Evolutionary conservation across 2,113 vertebrate species (phyloP).

Genomic region (Ivindomyrus marchei): DNA sequence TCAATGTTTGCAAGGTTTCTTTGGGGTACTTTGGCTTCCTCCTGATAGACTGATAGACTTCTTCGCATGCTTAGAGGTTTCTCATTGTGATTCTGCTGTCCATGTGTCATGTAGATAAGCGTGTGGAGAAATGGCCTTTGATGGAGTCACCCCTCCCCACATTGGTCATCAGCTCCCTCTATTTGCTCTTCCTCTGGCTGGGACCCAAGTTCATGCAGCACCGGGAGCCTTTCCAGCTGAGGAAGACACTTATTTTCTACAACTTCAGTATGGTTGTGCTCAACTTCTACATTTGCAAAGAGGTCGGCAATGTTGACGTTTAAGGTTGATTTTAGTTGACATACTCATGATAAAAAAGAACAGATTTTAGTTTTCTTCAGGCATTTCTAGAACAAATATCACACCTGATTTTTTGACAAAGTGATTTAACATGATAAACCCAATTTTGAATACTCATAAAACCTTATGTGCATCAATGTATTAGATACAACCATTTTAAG

Average conservation of each 20-base stretch:
- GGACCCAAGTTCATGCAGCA: conserved; percentile 94
- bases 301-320: conserved; percentile 61
- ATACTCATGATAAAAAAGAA: not conserved
- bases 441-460: not conserved
- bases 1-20: not conserved
- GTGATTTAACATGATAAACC: not conserved
- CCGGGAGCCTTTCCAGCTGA: conserved; percentile 82
- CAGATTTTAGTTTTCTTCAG: not conserved
- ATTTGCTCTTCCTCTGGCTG: conserved; percentile 92
- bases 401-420: not conserved
- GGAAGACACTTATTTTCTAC: conserved; percentile 85
- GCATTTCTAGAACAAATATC: not conserved
- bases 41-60: not conserved
- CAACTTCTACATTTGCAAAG: conserved; percentile 98
- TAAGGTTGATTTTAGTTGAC: not conserved
- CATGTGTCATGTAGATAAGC: conserved; percentile 70
- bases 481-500: not conserved
- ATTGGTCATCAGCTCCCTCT: conserved; percentile 84
- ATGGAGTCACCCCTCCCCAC: conserved; percentile 90
- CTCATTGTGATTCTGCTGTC: not conserved
- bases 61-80: not conserved
- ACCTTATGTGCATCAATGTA: not conserved
- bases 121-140: conserved; percentile 89
- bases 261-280: conserved; percentile 99
- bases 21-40: not conserved